Base-by-base conservation (phyloP, 1,140 invertebrate species). In the Drosophila subpulchrella region DNA sequence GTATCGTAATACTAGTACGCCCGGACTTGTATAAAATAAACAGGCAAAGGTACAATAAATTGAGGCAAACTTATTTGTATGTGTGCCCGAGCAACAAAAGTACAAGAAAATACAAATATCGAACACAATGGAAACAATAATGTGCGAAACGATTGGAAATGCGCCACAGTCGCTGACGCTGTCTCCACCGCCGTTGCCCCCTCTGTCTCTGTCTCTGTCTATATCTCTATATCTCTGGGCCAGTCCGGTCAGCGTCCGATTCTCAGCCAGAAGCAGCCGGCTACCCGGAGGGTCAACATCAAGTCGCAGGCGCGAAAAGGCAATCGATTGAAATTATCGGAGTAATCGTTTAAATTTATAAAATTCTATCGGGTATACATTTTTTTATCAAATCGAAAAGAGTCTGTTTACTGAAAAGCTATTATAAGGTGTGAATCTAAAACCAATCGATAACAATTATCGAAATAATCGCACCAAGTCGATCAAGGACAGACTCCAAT, bases 121-220 rank as follows among this genome's bases (percentile, higher is more conserved):
- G 83, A 89, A 88, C 83, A 83, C 80, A 88, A 88, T 83, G 84
- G 83, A 88, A 89, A 89, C 84, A 89, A 89, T 84, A 89, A 84
- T 76, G 84, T 89, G 84, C 84, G 84, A 89, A 89, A 80, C 84
- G 84, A 89, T 89, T 89, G 84, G 84, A 89, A 76, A 89, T 79
- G 76, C 84, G 76, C 82, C 74, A 75, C 78, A 86, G 67, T 67
- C 80, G 65, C 70, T 68, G 73, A 75, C 71, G 51, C 62, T 77
- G 55, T 57, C 62, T 56, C 78, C 58, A 60, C 77, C 67, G 78
- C 46, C 63, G 46, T 44, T 32, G 63, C 48, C 63, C 30, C 36
- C 65, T 68, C 65, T 48, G 61, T 51, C 36, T 68, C 65, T 48
- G 61, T 51, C 36, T 38, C 61, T 27, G 51, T 58, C 42, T 58